These are phyloP conservation scores for Coptotermes formosanus DNA, from an alignment of 1,140 invertebrate genomes.

Conservation along the genomic window DNA sequence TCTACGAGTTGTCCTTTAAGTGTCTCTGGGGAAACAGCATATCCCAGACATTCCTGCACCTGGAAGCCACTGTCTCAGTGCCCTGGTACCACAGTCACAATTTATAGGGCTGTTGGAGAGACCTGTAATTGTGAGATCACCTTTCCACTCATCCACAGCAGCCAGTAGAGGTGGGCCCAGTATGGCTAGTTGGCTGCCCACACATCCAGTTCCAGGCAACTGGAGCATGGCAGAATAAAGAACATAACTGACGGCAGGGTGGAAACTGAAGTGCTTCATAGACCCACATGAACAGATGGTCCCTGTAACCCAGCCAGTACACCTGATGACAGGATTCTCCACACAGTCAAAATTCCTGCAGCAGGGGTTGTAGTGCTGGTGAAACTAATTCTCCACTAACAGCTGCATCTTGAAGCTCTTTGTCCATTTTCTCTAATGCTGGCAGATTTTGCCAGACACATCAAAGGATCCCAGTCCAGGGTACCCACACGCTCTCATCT, in stretches of 20 bases:
- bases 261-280: slow-evolving; percentile 77
- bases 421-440: slow-evolving; percentile 65
- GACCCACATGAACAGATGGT: slow-evolving; percentile 63
- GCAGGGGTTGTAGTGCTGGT: slow-evolving; percentile 72
- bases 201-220: slow-evolving; percentile 73
- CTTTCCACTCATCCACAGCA: slow-evolving; percentile 74
- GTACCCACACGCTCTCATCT: slow-evolving; percentile 69
- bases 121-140: slow-evolving; percentile 68
- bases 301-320: slow-evolving; percentile 78
- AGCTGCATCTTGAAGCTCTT: slow-evolving; percentile 81
- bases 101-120: slow-evolving; percentile 73
- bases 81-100: slow-evolving; percentile 80
- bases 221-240: slow-evolving; percentile 86
- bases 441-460: slow-evolving; percentile 72
- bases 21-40: slow-evolving; percentile 62
- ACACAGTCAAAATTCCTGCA: slow-evolving; percentile 69
- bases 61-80: slow-evolving; percentile 74
- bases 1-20: slow-evolving; percentile 68
- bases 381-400: slow-evolving; percentile 81
- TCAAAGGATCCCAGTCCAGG: slow-evolving; percentile 80
- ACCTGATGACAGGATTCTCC: slow-evolving; percentile 80
- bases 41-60: slow-evolving; percentile 54
- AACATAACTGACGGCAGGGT: slow-evolving; percentile 75
- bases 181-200: slow-evolving; percentile 71
- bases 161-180: slow-evolving; percentile 73